Base-by-base conservation (phyloP, 2,113 vertebrate species). In the Centrocercus urophasianus region DNA sequence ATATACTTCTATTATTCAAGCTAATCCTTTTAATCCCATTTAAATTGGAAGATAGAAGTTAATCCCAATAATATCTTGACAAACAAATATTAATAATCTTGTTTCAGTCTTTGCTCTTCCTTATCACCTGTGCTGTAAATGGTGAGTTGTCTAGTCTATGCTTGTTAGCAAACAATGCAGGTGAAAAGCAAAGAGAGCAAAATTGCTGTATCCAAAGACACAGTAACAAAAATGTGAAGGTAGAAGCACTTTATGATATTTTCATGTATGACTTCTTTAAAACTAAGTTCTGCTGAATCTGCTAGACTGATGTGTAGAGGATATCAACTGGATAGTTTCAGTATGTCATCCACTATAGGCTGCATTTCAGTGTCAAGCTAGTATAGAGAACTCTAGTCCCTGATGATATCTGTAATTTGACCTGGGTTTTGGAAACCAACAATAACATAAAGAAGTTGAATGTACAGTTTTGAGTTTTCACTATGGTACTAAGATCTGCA, bases 21-120 rank as follows among this genome's bases (percentile, higher is more conserved):
- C 32, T 98, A 98, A 98, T 98, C 97, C 98, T 84, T 97, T 97
- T 97, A 98, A 98, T 98, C 97, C 97, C 93, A 56, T 97, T 96
- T 97, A 96, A 98, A 97, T 93, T 90, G 88, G 43, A 95, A 97
- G 88, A 88, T 67, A 89, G 96, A 96, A 97, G 92, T 96, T 98
- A 98, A 98, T 97, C 95, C 94, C 76, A 96, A 93, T 90, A 96
- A 96, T 50, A 96, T 97, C 94, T 96, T 91, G 91, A 85, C 89
- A 98, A 97, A 97, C 93, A 98, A 97, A 96, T 96, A 97, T 97
- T 97, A 96, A 97, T 95, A 97, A 96, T 94, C 78, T 83, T 91
- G 65, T 95, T 97, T 96, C 85, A 87, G 81, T 83, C 95, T 96
- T 97, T 97, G 88, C 95, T 96, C 76, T 96, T 42, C 42, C 80